Conservation (phyloP, 2,797 vertebrate species). For the Helarctos malayanus region DNA sequence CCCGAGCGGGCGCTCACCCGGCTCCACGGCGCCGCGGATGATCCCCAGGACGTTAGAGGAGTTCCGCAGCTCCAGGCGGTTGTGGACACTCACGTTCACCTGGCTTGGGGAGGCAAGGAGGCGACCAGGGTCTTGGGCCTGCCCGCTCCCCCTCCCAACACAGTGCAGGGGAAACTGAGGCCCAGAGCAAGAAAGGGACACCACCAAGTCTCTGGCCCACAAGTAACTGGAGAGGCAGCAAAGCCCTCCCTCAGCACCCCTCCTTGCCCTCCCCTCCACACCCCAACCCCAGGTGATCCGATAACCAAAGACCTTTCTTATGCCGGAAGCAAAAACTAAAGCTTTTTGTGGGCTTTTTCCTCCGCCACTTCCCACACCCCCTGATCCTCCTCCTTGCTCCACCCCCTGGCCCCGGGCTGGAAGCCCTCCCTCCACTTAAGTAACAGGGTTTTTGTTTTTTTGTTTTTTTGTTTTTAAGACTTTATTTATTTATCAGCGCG, state of each 20-base stretch:
- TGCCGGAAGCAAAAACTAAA: constrained; percentile 88
- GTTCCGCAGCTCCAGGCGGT: constrained; percentile 87
- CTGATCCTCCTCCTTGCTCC: constrained; percentile 63
- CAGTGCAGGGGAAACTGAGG: neutral
- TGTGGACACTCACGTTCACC: constrained; percentile 92
- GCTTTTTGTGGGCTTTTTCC: constrained; percentile 85
- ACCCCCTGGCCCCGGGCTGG: constrained; percentile 87
- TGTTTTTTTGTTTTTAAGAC: no score
- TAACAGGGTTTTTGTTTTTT: constrained; percentile 79
- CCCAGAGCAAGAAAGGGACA: neutral
- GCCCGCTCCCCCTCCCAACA: no score
- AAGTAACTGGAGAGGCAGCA: neutral
- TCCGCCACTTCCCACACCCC: constrained; percentile 69
- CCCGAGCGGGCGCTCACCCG: constrained; percentile 88
- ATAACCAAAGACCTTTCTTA: constrained; percentile 89
- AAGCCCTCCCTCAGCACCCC: neutral
- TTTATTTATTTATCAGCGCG: no score
- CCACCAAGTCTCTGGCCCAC: neutral
- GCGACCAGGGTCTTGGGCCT: neutral
- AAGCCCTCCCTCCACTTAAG: constrained; percentile 92
- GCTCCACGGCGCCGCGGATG: constrained; percentile 94
- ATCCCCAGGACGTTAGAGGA: constrained; percentile 96
- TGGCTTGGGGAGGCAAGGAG: constrained; percentile 86
- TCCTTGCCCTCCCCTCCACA: neutral
- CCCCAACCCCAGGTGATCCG: constrained; percentile 71